These are phyloP conservation scores for Scelioninae gen. 1 DNA, from an alignment of 2,888 invertebrate genomes.

Conservation along the genomic window DNA sequence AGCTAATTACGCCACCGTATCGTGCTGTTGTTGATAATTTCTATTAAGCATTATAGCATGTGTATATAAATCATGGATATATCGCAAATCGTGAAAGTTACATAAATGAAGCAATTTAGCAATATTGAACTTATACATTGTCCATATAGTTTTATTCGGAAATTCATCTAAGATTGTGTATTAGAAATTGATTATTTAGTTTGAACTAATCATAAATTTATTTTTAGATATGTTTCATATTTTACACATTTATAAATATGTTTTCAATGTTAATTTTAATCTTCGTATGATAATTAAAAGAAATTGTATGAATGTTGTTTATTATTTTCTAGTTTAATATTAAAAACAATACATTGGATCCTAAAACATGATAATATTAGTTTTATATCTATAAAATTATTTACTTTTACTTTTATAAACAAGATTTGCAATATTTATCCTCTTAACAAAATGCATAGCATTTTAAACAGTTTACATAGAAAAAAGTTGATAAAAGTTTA, in stretches of 20 bases:
- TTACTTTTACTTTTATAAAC: background rate
- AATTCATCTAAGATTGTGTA: background rate
- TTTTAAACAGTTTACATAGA: background rate
- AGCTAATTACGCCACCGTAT: constrained; percentile 41
- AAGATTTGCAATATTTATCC: background rate
- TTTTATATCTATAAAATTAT: no score
- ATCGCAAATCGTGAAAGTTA: constrained; percentile 24
- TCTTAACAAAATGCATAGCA: background rate
- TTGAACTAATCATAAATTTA: no score
- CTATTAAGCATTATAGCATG: constrained; percentile 36
- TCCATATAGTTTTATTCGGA: constrained; percentile 11
- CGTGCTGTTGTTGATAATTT: constrained; percentile 48
- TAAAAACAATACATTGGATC: no score
- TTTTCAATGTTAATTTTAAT: no score
- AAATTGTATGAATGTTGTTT: no score
- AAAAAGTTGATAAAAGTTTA: no score
- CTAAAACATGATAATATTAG: no score
- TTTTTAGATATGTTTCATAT: no score
- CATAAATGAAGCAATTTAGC: constrained; percentile 15
- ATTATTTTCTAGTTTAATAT: no score
- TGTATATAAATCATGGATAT: constrained; percentile 39
- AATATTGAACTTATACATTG: constrained; percentile 26
- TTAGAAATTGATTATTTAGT: no score
- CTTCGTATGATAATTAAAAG: no score
- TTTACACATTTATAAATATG: no score